These are phyloP conservation scores for Myotis yumanensis DNA, from an alignment of 2,113 vertebrate species.

Conservation along the genomic window DNA sequence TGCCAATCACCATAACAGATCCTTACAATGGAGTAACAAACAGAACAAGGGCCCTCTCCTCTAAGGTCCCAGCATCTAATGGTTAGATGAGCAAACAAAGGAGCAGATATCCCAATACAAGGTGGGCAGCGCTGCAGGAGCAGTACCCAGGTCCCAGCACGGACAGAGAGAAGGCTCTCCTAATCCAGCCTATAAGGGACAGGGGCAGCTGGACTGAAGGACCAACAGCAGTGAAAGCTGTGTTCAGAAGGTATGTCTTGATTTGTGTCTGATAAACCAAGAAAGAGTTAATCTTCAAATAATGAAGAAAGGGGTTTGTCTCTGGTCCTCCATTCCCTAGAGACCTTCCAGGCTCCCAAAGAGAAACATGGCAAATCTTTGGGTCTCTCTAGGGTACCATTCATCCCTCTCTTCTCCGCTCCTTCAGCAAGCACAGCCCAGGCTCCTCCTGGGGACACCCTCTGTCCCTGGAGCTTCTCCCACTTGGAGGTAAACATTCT, in stretches of 20 bases:
- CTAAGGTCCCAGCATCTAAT: fast-evolving
- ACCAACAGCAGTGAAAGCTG: background rate
- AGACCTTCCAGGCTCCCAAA: background rate
- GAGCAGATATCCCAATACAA: fast-evolving
- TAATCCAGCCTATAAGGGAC: fast-evolving
- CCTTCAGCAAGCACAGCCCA: background rate
- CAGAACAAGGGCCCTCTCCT: fast-evolving
- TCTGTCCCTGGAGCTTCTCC: background rate
- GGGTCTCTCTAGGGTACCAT: background rate
- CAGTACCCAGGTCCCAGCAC: fast-evolving
- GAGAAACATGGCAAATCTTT: background rate
- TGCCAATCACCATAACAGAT: fast-evolving
- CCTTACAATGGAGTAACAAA: background rate
- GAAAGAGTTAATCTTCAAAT: slow-evolving; percentile 40
- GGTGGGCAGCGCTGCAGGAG: fast-evolving
- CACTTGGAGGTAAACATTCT: slow-evolving; percentile 35
- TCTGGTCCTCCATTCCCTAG: background rate
- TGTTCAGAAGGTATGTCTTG: background rate
- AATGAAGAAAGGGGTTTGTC: background rate
- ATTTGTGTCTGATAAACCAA: background rate
- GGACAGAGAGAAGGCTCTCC: background rate
- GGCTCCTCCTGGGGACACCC: background rate
- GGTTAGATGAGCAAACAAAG: background rate
- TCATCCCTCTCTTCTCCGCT: background rate
- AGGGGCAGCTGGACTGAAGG: fast-evolving